These are phyloP conservation scores for Donacobius atricapilla DNA, from an alignment of 2,113 vertebrate species.

Conservation along the genomic window DNA sequence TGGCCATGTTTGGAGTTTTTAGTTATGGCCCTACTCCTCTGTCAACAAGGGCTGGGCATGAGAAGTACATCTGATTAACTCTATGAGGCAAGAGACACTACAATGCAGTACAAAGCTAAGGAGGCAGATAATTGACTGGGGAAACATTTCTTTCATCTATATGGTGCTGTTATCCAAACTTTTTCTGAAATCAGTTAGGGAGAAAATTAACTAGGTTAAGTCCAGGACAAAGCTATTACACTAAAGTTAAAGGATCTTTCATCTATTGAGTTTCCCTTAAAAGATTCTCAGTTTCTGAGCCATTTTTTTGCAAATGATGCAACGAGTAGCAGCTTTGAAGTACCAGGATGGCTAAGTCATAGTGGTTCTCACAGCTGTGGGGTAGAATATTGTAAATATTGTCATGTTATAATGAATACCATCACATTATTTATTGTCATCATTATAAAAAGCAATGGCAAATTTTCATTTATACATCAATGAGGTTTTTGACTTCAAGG, in stretches of 20 bases:
- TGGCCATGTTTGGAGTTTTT: neutral
- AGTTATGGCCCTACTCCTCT: neutral
- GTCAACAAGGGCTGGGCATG: neutral
- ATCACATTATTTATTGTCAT: neutral
- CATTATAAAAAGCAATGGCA: neutral
- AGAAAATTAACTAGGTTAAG: neutral
- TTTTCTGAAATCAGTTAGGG: neutral
- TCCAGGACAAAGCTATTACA: neutral
- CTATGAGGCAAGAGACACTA: neutral
- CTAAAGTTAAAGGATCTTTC: neutral
- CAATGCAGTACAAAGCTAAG: neutral
- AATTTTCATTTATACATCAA: neutral
- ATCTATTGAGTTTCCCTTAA: neutral
- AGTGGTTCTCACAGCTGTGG: fast-evolving
- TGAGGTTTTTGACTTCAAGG: neutral
- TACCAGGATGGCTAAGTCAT: neutral
- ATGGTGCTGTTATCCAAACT: neutral
- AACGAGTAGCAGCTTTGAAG: neutral
- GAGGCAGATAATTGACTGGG: neutral
- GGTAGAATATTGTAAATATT: neutral
- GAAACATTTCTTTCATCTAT: neutral
- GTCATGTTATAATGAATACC: neutral
- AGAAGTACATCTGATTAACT: neutral
- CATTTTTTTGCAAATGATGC: neutral
- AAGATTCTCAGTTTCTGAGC: neutral